These are phyloP conservation scores for Vimba vimba DNA, from an alignment of 2,113 vertebrate genomes.

Conservation along the genomic window DNA sequence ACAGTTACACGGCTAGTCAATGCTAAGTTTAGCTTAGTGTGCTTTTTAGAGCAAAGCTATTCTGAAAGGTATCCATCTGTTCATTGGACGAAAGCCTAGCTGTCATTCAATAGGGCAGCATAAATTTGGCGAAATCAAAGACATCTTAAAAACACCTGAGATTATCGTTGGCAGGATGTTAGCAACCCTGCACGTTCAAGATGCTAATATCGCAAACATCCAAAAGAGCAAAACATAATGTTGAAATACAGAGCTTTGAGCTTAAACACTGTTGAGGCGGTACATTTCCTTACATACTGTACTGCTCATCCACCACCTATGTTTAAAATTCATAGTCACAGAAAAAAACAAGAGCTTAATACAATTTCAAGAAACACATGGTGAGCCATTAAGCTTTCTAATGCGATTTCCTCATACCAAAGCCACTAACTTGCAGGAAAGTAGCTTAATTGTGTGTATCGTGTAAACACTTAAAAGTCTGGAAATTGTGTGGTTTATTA, in stretches of 20 bases:
- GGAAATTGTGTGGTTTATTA: slow-evolving; percentile 28
- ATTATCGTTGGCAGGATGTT: slow-evolving; percentile 3
- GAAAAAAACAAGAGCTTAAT: background rate
- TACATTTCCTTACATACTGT: background rate
- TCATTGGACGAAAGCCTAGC: slow-evolving; percentile 12
- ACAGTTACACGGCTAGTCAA: background rate
- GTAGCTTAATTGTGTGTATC: slow-evolving; percentile 33
- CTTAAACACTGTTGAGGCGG: background rate
- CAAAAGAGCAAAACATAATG: background rate
- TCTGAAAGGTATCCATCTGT: slow-evolving; percentile 24
- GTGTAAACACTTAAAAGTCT: slow-evolving; percentile 30
- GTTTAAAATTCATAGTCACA: background rate
- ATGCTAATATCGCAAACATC: background rate
- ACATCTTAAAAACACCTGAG: background rate
- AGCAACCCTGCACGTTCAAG: background rate
- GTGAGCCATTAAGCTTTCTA: background rate
- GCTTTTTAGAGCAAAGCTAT: background rate
- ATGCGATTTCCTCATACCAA: background rate
- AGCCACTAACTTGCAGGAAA: slow-evolving; percentile 9
- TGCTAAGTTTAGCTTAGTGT: background rate
- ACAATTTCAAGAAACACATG: background rate
- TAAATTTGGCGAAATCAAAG: background rate
- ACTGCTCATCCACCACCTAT: background rate
- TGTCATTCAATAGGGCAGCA: slow-evolving; percentile 9
- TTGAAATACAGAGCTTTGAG: background rate